phyloP scores from a whole-genome alignment of 2,888 invertebrate species.

The Cataglyphis livida region DNA sequence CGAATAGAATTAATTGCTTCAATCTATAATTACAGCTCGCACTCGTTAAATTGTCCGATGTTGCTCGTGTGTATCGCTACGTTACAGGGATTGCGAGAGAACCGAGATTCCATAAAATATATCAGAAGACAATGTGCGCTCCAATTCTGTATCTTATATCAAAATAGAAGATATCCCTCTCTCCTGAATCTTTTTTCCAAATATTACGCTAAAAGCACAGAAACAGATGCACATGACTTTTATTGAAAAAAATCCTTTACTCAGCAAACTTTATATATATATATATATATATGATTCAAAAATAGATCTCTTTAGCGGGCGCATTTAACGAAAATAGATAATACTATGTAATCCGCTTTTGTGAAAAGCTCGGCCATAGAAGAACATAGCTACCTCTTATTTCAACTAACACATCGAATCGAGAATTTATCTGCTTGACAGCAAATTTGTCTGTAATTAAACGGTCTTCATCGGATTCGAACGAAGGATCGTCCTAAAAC shows the following conservation, averaged over 20 bases:
- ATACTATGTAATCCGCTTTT: neutral
- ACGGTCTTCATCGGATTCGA: constrained; percentile 4
- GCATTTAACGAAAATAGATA: neutral
- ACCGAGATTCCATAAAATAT: neutral
- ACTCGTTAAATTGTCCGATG: constrained; percentile 17
- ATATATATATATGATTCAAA: neutral
- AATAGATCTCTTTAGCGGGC: neutral
- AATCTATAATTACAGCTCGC: constrained; percentile 11
- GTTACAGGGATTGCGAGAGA: constrained; percentile 9
- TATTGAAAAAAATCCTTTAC: neutral
- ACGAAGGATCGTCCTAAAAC: neutral
- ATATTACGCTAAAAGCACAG: neutral
- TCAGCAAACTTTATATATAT: neutral
- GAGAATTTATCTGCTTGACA: neutral
- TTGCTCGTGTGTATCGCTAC: neutral
- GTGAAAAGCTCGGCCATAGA: neutral
- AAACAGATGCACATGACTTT: neutral
- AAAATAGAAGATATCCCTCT: neutral
- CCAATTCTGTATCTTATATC: neutral
- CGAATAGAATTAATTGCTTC: constrained; percentile 28
- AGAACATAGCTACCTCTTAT: neutral
- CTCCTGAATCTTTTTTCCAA: neutral
- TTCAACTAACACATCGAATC: constrained; percentile 2
- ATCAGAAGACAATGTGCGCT: neutral
- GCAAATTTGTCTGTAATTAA: constrained; percentile 41